phyloP scores from a whole-genome alignment of 2,113 vertebrate genomes.

The Gallinago jamesoni region DNA sequence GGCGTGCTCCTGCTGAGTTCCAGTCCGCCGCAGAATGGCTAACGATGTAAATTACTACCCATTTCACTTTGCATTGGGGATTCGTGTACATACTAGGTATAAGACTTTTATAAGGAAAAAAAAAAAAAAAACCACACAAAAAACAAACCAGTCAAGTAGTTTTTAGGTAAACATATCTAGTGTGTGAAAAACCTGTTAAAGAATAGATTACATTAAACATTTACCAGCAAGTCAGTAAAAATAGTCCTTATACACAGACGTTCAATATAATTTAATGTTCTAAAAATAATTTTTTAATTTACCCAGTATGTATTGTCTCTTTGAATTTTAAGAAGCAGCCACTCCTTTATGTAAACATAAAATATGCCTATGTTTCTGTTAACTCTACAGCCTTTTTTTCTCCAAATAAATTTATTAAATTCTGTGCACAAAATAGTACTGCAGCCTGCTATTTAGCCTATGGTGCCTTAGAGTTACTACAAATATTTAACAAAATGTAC shows the following conservation, averaged over 20 bases:
- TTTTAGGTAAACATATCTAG: conserved; percentile 69
- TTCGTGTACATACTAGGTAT: conserved; percentile 69
- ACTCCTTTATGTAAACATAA: conserved; percentile 69
- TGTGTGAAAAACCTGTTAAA: conserved; percentile 64
- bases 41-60: conserved; percentile 60
- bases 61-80: conserved; percentile 36
- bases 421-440: conserved; percentile 79
- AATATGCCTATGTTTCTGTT: conserved; percentile 69
- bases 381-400: conserved; percentile 53
- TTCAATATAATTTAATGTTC: conserved; percentile 67
- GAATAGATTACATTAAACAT: conserved; percentile 60
- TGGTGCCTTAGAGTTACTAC: conserved; percentile 87
- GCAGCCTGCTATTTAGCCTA: conserved; percentile 84
- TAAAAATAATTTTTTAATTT: conserved; percentile 58
- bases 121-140: not conserved
- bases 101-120: conserved; percentile 63
- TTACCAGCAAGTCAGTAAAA: conserved; percentile 68
- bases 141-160: conserved; percentile 54
- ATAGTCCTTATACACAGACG: conserved; percentile 46
- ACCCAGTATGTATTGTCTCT: conserved; percentile 57
- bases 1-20: conserved; percentile 40
- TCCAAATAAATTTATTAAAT: conserved; percentile 67
- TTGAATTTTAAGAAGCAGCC: conserved; percentile 56
- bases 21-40: conserved; percentile 24
- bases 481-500: conserved; percentile 84